Percentiles rank a stretch among this genome's conserved stretches.
Conservation (phyloP, 2,888 invertebrate genomes). For the Seira ritae region DNA sequence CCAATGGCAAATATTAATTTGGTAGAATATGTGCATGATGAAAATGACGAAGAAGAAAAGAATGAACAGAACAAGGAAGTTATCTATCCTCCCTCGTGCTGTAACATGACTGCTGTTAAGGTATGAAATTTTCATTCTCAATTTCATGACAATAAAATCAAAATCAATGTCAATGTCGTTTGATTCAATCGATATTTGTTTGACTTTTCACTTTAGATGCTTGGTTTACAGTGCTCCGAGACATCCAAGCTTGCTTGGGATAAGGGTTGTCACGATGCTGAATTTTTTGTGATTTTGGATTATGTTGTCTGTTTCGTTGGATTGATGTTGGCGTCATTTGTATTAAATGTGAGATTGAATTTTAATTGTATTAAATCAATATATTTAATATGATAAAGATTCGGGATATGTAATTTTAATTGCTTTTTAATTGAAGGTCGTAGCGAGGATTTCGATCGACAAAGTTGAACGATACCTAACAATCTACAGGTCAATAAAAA, state of each 20-base stretch:
- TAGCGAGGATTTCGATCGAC: constrained; percentile 27
- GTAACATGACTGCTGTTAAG: constrained; percentile 4
- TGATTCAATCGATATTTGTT: too few species aligned
- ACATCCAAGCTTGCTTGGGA: constrained; percentile 3
- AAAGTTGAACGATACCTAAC: constrained; percentile 38
- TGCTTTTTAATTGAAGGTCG: constrained; percentile 8
- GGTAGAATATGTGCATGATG: background rate
- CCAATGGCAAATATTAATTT: background rate
- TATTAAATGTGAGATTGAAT: constrained; percentile 36
- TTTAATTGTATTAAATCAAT: too few species aligned
- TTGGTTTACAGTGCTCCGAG: too few species aligned
- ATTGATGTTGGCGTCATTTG: constrained; percentile 23
- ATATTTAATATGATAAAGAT: too few species aligned
- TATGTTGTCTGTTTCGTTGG: constrained; percentile 19
- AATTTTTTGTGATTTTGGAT: constrained; percentile 31
- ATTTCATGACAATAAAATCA: background rate
- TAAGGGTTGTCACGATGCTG: constrained; percentile 41
- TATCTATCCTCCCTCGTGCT: constrained; percentile 40
- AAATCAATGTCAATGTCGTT: too few species aligned
- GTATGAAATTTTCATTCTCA: background rate
- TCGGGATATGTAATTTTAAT: background rate
- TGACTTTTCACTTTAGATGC: too few species aligned
- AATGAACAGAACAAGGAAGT: background rate
- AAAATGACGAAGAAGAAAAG: background rate
- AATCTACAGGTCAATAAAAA: background rate